Base-by-base conservation (phyloP, 2,888 invertebrate species). In the Anagyrus pseudococci region DNA sequence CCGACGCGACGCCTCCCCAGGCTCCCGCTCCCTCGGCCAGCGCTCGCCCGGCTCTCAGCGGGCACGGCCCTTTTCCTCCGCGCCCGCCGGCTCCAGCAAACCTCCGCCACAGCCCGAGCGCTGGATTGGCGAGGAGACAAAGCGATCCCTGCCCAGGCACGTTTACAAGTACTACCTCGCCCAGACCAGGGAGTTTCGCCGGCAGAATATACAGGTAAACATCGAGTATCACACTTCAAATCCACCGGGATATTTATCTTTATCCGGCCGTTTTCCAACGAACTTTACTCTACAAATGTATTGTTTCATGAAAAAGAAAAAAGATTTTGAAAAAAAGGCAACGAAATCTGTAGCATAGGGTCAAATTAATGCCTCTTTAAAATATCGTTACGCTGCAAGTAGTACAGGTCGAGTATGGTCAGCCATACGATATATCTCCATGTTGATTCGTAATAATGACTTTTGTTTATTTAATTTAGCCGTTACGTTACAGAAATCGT, bases 91-190 rank as follows among this genome's bases (percentile, higher is more conserved):
- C 75, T 25, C 75, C 75, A n/a, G n/a, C n/a, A 47, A 8, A 13
- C 55, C 68, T 53, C 78, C 77, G 19, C 77, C 79, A 7, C 73
- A 72, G n/a, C 72, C 77, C 3, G 72, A 75, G 40, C 74, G 76
- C 23, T 88, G 88, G 88, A 88, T 88, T 75, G 88, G 88, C 54
- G 86, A 87, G 77, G 88, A 88, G 77, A 88, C 88, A 53, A 85
- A 85, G 69, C 83, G 84, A 44, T 82, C 85, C 8, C 77, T 88
- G 74, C 88, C 88, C 13, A 83, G 85, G 2, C 87, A 88, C 75
- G 87, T 88, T 73, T 87, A 87, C 79, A 86, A 87, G 76, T 88
- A 88, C 79, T 88, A 88, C 77, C 83, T 86, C 73, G 85, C 85
- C 3, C 79, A 78, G 58, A 79, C 73, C 19, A 78, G 77, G 72